Base-by-base conservation (phyloP, 2,888 invertebrate genomes). In the Suillia variegata region DNA sequence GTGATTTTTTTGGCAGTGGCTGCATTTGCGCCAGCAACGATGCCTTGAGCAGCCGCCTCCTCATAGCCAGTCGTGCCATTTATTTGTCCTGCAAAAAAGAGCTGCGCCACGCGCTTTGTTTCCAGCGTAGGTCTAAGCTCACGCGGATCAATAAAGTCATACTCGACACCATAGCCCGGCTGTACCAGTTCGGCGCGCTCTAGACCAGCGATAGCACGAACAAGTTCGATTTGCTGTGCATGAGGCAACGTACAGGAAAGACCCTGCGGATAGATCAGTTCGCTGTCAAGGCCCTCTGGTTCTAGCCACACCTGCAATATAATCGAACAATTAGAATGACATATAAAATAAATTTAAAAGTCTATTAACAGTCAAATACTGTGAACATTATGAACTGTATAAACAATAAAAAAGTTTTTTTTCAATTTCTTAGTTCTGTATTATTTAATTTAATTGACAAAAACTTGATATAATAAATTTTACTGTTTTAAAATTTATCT, bases 31-130 rank as follows among this genome's bases (percentile, higher is more conserved):
- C 95, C 95, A 13, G 94, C 94, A 24, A 95, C 76, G 38, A 95
- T 85, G 13, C 94, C 95, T 81, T 96, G 96, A 0, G 92, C 89
- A 0, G 94, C 95, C 8, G 96, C 96, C 80, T 96, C 95, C 83
- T 96, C 95, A 77, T 96, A 96, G 0, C 95, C 93, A 0, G 93
- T 93, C 0, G 93, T 93, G 3, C 95, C 96, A 82, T 96, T 96
- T 62, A 96, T 93, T 83, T 96, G 96, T 0, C 96, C 96, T 49
- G 95, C 94, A 63, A 96, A 85, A 80, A 88, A 96, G 10, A 96
- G 83, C 42, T 88, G 87, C 1, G 83, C 73, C 5, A 94, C 85
- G 68, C 84, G 85, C 70, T 88, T 88, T 0, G 94, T 91, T 81
- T 95, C 93, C 57, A 96, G 82, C 2, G 87, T 86, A 2, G 85